These are phyloP conservation scores for Bufo gargarizans DNA, from an alignment of 2,113 vertebrate species.

Conservation along the genomic window DNA sequence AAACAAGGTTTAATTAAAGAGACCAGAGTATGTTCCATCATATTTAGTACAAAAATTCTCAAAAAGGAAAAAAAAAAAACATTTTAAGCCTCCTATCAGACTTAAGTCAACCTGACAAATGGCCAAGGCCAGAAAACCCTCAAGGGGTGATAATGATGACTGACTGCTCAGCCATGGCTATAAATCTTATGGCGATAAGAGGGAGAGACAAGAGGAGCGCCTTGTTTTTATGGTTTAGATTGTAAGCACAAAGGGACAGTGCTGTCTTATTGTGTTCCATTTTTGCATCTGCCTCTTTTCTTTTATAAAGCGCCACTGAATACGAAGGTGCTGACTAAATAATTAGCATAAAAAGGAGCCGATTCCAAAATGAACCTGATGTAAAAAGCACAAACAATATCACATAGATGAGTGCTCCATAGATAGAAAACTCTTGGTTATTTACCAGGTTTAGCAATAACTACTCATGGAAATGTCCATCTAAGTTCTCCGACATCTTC, in stretches of 20 bases:
- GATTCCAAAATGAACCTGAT: no score
- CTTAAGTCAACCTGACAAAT: background rate
- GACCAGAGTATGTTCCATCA: background rate
- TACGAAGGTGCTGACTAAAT: no score
- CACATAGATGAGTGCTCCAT: no score
- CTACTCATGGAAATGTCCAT: background rate
- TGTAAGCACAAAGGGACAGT: no score
- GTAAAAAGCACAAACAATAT: no score
- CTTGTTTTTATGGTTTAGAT: background rate
- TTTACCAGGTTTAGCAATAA: background rate
- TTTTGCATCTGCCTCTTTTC: no score
- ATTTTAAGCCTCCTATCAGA: background rate
- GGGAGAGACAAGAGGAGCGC: background rate
- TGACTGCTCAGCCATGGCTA: background rate
- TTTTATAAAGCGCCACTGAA: no score
- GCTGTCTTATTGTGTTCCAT: no score
- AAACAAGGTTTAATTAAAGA: background rate
- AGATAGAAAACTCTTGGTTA: background rate
- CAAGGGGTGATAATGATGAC: no score
- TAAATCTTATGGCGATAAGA: no score
- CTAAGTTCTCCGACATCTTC: background rate
- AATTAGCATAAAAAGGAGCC: no score
- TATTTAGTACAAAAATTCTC: background rate
- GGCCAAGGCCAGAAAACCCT: background rate
- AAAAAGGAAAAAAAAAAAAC: background rate